phyloP scores from a whole-genome alignment of 1,140 invertebrate species.

The Pogonus chalceus region DNA sequence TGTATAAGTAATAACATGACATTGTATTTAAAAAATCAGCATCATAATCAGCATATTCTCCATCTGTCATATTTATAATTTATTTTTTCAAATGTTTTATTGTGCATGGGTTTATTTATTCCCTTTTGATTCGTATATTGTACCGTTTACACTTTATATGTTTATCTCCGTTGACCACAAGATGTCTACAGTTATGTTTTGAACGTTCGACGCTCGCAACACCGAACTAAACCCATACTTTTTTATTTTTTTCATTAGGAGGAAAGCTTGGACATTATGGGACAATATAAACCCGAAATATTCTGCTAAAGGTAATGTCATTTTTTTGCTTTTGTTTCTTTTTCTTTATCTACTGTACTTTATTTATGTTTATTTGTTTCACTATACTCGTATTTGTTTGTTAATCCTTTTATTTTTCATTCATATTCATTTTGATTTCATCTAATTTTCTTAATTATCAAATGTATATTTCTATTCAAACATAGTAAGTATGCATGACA shows the following conservation, averaged over 20 bases:
- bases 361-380: slow-evolving; percentile 11
- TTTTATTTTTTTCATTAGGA: slow-evolving; percentile 56
- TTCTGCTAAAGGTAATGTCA: slow-evolving; percentile 65
- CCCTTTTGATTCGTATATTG: neutral
- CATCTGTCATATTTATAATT: neutral
- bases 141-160: too few species aligned
- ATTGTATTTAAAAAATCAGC: too few species aligned
- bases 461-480: too few species aligned
- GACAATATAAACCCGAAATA: slow-evolving; percentile 74
- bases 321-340: slow-evolving; percentile 24
- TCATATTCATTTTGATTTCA: slow-evolving; percentile 13
- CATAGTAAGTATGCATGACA: too few species aligned
- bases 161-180: too few species aligned
- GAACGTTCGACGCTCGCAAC: slow-evolving; percentile 18
- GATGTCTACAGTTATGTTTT: neutral
- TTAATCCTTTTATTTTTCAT: slow-evolving; percentile 23
- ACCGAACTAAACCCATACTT: slow-evolving; percentile 17
- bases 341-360: slow-evolving; percentile 21
- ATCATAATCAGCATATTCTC: too few species aligned
- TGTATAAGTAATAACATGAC: too few species aligned
- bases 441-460: too few species aligned
- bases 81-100: slow-evolving; percentile 1
- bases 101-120: neutral
- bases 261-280: slow-evolving; percentile 73
- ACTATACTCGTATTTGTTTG: slow-evolving; percentile 31